Conservation (phyloP, 37 sponge, comb jelly and placozoan species). For the Eunapius fragilis region DNA sequence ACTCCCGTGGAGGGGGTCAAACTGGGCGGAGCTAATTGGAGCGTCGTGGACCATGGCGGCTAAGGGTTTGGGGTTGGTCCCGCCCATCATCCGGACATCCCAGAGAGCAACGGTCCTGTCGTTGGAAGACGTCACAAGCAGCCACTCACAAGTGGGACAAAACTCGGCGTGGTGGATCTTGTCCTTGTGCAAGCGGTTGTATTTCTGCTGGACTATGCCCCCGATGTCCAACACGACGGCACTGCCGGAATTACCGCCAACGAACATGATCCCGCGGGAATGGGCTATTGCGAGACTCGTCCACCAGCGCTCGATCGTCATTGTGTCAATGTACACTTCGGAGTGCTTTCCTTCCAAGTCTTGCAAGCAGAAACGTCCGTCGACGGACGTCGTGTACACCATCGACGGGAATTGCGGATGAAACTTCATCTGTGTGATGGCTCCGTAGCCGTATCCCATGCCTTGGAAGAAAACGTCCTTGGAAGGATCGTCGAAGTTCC, state of each 20-base stretch:
- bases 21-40: slow-evolving; percentile 41
- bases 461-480: slow-evolving; percentile 40
- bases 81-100: slow-evolving; percentile 50
- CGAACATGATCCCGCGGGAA: slow-evolving; percentile 25
- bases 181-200: slow-evolving; percentile 46
- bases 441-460: slow-evolving; percentile 60
- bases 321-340: slow-evolving; percentile 47
- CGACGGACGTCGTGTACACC: slow-evolving; percentile 58
- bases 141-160: slow-evolving; percentile 34
- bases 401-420: slow-evolving; percentile 26
- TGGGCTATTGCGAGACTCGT: slow-evolving; percentile 9
- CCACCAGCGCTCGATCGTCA: slow-evolving; percentile 46
- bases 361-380: slow-evolving; percentile 52
- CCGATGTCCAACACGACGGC: slow-evolving; percentile 27
- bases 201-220: slow-evolving; percentile 1
- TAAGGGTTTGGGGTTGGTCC: slow-evolving; percentile 6
- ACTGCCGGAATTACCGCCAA: slow-evolving; percentile 48
- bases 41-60: slow-evolving; percentile 19
- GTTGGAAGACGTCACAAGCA: slow-evolving; percentile 61
- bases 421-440: slow-evolving; percentile 62
- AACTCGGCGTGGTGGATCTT: slow-evolving; percentile 70
- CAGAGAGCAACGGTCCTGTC: slow-evolving; percentile 54
- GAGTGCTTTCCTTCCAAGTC: slow-evolving; percentile 56
- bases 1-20: slow-evolving; percentile 60
- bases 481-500: slow-evolving; percentile 33